Evolutionary conservation across 2,888 invertebrate species (phyloP).

Genomic region (Clivina fossor): DNA sequence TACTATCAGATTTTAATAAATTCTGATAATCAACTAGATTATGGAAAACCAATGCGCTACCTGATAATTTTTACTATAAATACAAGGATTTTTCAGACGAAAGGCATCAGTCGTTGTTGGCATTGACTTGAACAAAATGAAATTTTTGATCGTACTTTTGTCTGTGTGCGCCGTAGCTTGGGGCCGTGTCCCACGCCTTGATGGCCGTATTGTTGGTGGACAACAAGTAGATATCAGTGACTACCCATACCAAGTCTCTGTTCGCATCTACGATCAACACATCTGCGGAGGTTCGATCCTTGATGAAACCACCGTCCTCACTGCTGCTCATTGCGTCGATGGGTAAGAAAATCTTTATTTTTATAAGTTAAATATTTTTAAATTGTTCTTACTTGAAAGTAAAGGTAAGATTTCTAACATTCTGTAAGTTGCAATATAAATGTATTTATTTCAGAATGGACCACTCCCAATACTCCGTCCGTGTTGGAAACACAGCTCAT

Average conservation of each 20-base stretch:
- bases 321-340: conserved; percentile 11
- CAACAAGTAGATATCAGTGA: not conserved
- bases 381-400: not conserved
- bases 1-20: too few relatives aligned
- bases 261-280: conserved; percentile 14
- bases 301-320: conserved; percentile 8
- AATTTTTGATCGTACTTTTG: not conserved
- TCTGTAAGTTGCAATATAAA: not conserved
- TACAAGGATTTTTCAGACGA: too few relatives aligned
- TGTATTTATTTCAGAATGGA: conserved; percentile 10
- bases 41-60: too few relatives aligned
- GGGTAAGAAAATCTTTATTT: too few relatives aligned
- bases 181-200: conserved; percentile 1
- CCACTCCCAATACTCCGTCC: conserved; percentile 10
- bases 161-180: not conserved
- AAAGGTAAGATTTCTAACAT: too few relatives aligned
- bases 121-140: conserved; percentile 10
- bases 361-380: too few relatives aligned
- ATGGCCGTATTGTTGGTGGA: conserved; percentile 15
- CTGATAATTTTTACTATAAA: too few relatives aligned
- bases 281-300: conserved; percentile 15
- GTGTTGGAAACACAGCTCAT: conserved; percentile 7
- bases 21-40: too few relatives aligned
- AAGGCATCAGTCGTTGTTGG: too few relatives aligned
- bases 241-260: conserved; percentile 15